These are phyloP conservation scores for Spodoptera frugiperda DNA, from an alignment of 1,140 invertebrate genomes.

Conservation along the genomic window DNA sequence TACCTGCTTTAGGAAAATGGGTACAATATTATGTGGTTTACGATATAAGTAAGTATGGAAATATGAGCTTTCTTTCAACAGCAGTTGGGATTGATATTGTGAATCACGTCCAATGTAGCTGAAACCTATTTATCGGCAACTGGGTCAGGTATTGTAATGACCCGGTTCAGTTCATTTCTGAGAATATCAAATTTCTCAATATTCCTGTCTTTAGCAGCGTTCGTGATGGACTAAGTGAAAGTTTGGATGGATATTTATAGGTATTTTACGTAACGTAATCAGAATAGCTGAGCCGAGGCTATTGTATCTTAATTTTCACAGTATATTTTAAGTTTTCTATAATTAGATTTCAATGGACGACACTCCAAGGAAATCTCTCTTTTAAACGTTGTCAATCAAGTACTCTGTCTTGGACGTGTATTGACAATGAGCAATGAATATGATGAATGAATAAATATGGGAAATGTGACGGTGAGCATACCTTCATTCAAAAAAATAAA, in stretches of 20 bases:
- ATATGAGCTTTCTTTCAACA: neutral
- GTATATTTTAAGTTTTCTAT: too few species aligned
- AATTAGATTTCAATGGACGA: too few species aligned
- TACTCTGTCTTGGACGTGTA: too few species aligned
- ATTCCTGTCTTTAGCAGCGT: constrained; percentile 2
- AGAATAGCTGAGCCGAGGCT: neutral
- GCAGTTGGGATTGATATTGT: neutral
- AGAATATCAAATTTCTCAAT: constrained; percentile 24
- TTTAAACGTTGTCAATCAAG: too few species aligned
- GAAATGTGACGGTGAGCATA: too few species aligned
- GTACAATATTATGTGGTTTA: constrained; percentile 25
- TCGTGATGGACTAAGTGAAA: constrained; percentile 3
- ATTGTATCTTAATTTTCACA: too few species aligned
- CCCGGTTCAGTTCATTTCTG: constrained; percentile 2
- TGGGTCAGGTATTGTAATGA: constrained; percentile 35
- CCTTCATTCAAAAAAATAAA: too few species aligned
- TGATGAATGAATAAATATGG: too few species aligned
- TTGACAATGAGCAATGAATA: too few species aligned
- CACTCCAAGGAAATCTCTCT: too few species aligned
- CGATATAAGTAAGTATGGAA: neutral
- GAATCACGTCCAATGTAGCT: neutral
- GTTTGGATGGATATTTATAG: neutral
- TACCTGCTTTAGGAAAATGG: constrained; percentile 19
- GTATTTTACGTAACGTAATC: neutral
- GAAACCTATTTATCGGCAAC: constrained; percentile 13